Percentiles rank a stretch among this genome's conserved stretches.
Conservation (phyloP, 2,888 invertebrate species). For the Drosophila picticornis region DNA sequence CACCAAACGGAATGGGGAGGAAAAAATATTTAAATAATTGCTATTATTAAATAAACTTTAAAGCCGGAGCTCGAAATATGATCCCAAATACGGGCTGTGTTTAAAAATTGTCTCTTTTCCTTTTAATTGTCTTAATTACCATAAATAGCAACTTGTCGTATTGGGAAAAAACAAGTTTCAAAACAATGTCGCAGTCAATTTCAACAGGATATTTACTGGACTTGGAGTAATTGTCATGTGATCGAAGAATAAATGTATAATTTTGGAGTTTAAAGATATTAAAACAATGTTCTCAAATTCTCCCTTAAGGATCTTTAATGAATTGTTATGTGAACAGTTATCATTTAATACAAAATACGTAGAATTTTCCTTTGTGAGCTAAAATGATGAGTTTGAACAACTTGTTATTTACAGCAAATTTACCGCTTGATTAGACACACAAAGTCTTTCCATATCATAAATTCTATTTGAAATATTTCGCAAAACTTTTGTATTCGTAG, state of each 20-base stretch:
- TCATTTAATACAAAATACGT: background rate
- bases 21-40: background rate
- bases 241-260: background rate
- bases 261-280: background rate
- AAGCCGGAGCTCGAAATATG: background rate
- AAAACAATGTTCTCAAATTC: background rate
- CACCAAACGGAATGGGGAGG: too few relatives aligned
- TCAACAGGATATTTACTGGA: background rate
- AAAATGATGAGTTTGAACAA: background rate
- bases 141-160: background rate
- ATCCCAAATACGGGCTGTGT: background rate
- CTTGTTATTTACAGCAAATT: background rate
- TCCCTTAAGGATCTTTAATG: background rate
- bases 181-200: background rate
- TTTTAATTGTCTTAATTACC: background rate
- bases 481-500: conserved; percentile 12
- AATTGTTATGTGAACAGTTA: background rate
- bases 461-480: background rate
- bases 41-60: background rate
- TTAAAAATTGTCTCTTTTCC: background rate
- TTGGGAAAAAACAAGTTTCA: background rate
- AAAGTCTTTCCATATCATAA: background rate
- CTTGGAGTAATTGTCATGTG: background rate
- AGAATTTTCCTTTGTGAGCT: background rate
- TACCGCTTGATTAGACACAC: background rate